Percentiles rank a stretch among this genome's conserved stretches.
Conservation (phyloP, 2,797 vertebrate genomes). For the Botia almorhae region DNA sequence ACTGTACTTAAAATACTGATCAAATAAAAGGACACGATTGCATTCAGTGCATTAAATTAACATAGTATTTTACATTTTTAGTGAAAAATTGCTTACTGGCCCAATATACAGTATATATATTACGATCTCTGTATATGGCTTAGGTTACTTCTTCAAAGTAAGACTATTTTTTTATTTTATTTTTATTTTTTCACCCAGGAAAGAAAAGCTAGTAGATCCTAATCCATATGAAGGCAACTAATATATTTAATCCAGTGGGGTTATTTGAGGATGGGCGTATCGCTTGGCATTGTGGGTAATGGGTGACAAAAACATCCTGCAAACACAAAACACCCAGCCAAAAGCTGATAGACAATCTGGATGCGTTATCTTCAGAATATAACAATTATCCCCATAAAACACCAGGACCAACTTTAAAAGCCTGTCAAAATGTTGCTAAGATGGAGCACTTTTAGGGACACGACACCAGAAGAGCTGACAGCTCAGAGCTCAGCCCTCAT, state of each 20-base stretch:
- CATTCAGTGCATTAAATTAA: background rate
- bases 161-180: too few relatives aligned
- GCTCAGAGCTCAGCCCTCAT: background rate
- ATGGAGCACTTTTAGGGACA: conserved; percentile 39
- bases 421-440: conserved; percentile 64
- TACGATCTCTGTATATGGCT: too few relatives aligned
- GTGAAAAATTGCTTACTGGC: background rate
- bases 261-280: background rate
- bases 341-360: conserved; percentile 49
- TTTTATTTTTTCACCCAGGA: too few relatives aligned
- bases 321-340: conserved; percentile 13
- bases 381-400: conserved; percentile 60
- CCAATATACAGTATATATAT: too few relatives aligned
- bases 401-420: conserved; percentile 59
- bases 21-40: background rate
- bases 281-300: conserved; percentile 1
- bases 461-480: conserved; percentile 46
- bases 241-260: background rate
- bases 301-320: background rate
- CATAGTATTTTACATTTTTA: background rate
- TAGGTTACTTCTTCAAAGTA: too few relatives aligned
- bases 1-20: background rate
- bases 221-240: background rate
- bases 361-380: conserved; percentile 48
- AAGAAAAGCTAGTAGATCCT: too few relatives aligned